A percentile compares a stretch with the other conserved stretches of the same genome.
These are phyloP conservation scores for Tromatobia lineatoria DNA, from an alignment of 2,888 invertebrate species.

Conservation along the genomic window DNA sequence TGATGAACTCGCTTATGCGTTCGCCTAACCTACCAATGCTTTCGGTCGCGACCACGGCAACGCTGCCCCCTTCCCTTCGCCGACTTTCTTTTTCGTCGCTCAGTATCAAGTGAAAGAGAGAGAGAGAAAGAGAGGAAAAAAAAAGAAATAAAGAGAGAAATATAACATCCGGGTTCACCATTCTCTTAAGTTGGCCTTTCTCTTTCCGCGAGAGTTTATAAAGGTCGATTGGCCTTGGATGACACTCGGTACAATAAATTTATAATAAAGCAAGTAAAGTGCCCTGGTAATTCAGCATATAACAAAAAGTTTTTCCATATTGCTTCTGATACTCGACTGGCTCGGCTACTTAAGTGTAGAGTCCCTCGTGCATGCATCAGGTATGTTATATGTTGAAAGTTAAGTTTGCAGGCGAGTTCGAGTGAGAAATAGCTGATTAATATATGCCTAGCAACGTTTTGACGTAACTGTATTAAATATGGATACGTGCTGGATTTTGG, in stretches of 20 bases:
- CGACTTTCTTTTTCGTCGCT: slow-evolving; percentile 21
- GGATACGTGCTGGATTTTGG: not conserved
- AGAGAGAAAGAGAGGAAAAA: not conserved
- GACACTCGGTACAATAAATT: not conserved
- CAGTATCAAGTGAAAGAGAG: slow-evolving; percentile 4
- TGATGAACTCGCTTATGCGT: slow-evolving; percentile 12
- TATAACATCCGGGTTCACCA: slow-evolving; percentile 56
- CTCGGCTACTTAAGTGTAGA: not conserved
- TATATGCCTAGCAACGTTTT: not conserved
- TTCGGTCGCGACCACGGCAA: not conserved
- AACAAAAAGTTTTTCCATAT: not conserved
- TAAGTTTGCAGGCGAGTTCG: not conserved
- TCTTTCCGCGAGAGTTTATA: slow-evolving; percentile 42
- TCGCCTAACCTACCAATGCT: not conserved
- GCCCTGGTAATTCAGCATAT: not conserved
- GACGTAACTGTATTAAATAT: not conserved
- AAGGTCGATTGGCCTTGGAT: slow-evolving; percentile 49
- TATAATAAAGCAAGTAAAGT: not conserved
- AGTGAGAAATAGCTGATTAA: not conserved
- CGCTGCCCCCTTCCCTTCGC: not conserved
- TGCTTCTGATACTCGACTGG: not conserved
- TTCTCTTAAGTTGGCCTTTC: slow-evolving; percentile 55
- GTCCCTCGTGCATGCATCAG: not conserved
- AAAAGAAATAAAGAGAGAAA: slow-evolving; percentile 20
- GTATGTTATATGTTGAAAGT: not conserved